Conservation (phyloP, 1,140 invertebrate species). For the Scaptomyza hsui region DNA sequence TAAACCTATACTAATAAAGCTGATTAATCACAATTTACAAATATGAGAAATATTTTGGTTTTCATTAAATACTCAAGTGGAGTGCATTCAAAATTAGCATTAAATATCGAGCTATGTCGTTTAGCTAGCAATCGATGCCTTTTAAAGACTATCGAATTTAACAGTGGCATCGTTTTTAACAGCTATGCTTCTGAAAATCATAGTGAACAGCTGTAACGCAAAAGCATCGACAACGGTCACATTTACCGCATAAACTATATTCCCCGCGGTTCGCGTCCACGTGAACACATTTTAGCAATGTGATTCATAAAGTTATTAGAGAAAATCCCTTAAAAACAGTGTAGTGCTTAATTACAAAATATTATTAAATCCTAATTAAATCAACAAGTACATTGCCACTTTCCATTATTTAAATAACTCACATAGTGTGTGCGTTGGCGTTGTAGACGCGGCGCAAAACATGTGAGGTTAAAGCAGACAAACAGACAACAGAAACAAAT, state of each 20-base stretch:
- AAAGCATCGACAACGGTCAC: constrained; percentile 31
- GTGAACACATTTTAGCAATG: constrained; percentile 73
- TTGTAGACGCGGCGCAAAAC: constrained; percentile 73
- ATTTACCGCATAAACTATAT: constrained; percentile 30
- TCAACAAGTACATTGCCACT: background rate
- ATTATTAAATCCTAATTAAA: constrained; percentile 14
- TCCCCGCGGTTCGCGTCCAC: constrained; percentile 67
- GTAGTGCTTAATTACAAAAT: constrained; percentile 20
- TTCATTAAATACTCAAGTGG: background rate
- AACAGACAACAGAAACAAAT: constrained; percentile 60
- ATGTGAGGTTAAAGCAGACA: constrained; percentile 82
- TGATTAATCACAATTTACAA: constrained; percentile 1
- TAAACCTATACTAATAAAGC: constrained; percentile 51
- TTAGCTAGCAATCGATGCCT: too few species aligned
- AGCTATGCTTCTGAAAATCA: background rate
- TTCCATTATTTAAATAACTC: background rate
- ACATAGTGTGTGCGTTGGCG: constrained; percentile 46
- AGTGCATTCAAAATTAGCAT: background rate
- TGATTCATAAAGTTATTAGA: constrained; percentile 64
- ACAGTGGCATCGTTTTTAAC: background rate
- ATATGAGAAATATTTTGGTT: background rate
- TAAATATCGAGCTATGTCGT: background rate
- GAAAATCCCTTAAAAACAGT: constrained; percentile 45
- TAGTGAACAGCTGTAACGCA: constrained; percentile 19
- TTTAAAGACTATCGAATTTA: background rate